Base-by-base conservation (phyloP, 2,797 vertebrate species). In the Cirrhinus mrigala region DNA sequence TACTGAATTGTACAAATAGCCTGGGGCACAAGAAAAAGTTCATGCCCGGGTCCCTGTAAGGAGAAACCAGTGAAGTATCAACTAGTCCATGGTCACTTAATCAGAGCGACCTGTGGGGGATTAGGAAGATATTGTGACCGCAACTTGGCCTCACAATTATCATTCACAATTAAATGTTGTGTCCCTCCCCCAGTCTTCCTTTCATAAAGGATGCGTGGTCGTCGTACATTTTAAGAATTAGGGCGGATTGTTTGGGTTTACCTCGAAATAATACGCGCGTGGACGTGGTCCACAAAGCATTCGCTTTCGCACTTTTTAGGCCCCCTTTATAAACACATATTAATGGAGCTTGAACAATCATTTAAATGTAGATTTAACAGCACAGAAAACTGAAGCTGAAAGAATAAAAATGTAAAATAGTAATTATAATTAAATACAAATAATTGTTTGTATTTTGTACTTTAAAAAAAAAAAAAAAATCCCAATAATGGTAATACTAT, bases 11-110 rank as follows among this genome's bases (percentile, higher is more conserved):
- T 94, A 93, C 95, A 95, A 97, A 97, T 92, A 97, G 92, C 95
- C 94, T 85, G 78, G 75, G 95, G 96, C 95, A 92, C 91, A 92
- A 94, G 92, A 94, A 94, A 94, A 94, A 91, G 96, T 96, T 97
- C 96, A 96, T 95, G 93, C 94, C 92, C 91, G 92, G 95, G 95
- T 96, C 95, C 94, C 90, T 90, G 94, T 94, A 95, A 94, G 91
- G 92, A 91, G 93, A 93, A 93, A 92, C 93, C 88, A 82, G 90
- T 89, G 18, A 80, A 92, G 91, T 88, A 90, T 85, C 90, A 88
- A 90, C 91, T 90, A 90, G 91, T 92, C 91, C 94, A 93, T 92
- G 94, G 93, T 92, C 93, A 91, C 92, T 95, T 95, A 93, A 95
- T 95, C 91, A 94, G 92, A 90, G 89, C 90, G 92, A 93, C 90